Evolutionary conservation across 2,113 vertebrate species (phyloP), one percentile per base, ranked within the genome.

Genomic region (Brachypodius melanocephalos): DNA sequence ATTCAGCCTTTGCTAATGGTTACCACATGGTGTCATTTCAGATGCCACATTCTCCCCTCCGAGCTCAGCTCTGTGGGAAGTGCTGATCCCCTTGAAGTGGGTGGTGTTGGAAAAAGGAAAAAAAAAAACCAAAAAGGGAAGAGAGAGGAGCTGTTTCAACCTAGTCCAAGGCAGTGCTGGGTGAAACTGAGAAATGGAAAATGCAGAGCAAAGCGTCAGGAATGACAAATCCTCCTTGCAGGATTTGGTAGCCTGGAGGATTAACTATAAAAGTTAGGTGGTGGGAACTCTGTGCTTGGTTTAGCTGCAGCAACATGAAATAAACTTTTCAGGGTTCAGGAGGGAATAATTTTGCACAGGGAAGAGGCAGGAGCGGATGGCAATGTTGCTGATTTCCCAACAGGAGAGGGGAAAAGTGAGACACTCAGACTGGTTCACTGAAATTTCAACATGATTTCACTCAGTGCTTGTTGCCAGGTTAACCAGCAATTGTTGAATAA

Each of bases 401-500:
- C 52, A 1, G 17, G 28, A 48, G 61, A 77, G 69, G 43, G 72
- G 42, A 42, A 42, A 88, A 81, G 84, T 82, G 46, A 78, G 75
- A 92, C 25, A 13, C 75, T 90, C 68, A 45, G 68, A 42, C 14
- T 9, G 54, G 17, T 90, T 89, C 89, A 12, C 3, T 21, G 67
- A 65, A 93, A 55, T 62, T 88, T 94, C 88, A 75, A 1, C 7
- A 4, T 79, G 34, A 78, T 89, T 93, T 95, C 85, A 88, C 76
- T 83, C 65, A 17, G 2, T 31, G 52, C 42, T 1, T 49, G 85
- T 74, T 91, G 55, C 89, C 94, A 79, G 90, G 86, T 88, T 93
- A 89, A 92, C 83, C 77, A 82, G 82, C 85, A 45, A 77, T 85
- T 81, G 86, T 79, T 93, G 95, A 52, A 96, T 78, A 96, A 96